Evolutionary conservation across 2,888 invertebrate species (phyloP), one percentile per base, ranked within the genome.

Genomic region (Encarsia formosa): DNA sequence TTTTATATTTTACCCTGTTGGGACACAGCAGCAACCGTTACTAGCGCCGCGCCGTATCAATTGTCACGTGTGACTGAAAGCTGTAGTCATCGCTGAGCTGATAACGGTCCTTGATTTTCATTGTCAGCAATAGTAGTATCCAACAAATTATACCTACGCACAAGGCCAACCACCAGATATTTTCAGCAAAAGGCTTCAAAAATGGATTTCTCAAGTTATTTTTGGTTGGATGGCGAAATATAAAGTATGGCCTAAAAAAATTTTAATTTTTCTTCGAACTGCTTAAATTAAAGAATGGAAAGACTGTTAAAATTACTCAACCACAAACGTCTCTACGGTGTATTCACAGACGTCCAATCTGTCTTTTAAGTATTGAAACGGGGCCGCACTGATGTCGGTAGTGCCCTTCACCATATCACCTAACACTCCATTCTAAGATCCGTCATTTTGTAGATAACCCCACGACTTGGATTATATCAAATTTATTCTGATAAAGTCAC

Each of bases 221-320:
- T 38, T 78, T 77, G 58, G 81, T 81, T 0, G 87, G 86, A 65
- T 84, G 83, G 1, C 85, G 81, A 62, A 86, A 82, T 55, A 87
- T 81, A 64, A 87, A 85, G 43, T 79, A 78, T 2, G 82, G 81
- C 51, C 85, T 13, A 1, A 22, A 16, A 24, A 20, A 29, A 1
- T n/a, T 66, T 71, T 83, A 84, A 79, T 81, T 46, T 13, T 8
- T 29, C n/a, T n/a, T n/a, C n/a, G n/a, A n/a, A n/a, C n/a, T n/a
- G n/a, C n/a, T n/a, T n/a, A n/a, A n/a, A n/a, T n/a, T n/a, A n/a
- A n/a, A n/a, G n/a, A n/a, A n/a, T n/a, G n/a, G n/a, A n/a, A n/a
- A n/a, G n/a, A n/a, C n/a, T n/a, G n/a, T n/a, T n/a, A n/a, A n/a
- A n/a, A n/a, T 67, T 73, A 83, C 84, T 79, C 81, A 44, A 82